Percentiles rank a stretch among this genome's conserved stretches.
Conservation (phyloP, 2,113 vertebrate genomes). For the Lepus americanus region DNA sequence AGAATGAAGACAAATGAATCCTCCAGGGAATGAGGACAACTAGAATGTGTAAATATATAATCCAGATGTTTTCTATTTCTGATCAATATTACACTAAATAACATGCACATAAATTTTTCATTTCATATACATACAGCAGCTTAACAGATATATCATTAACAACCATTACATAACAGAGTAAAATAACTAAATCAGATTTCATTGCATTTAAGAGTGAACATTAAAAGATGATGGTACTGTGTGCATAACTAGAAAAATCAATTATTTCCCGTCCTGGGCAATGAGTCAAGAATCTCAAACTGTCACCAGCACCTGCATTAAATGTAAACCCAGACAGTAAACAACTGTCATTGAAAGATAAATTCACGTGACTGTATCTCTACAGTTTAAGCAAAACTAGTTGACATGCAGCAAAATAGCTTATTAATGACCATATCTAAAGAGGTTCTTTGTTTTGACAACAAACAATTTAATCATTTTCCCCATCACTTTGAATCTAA, state of each 20-base stretch:
- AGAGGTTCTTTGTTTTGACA: conserved; percentile 74
- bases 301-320: conserved; percentile 83
- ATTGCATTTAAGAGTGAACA: conserved; percentile 68
- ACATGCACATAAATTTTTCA: conserved; percentile 55
- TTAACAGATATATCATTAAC: conserved; percentile 47
- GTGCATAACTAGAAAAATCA: conserved; percentile 70
- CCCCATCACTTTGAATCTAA: conserved; percentile 72
- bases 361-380: conserved; percentile 66
- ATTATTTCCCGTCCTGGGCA: conserved; percentile 74
- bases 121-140: conserved; percentile 15
- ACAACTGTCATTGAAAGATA: conserved; percentile 72
- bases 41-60: conserved; percentile 5
- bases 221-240: conserved; percentile 77
- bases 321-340: conserved; percentile 80
- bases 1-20: background rate
- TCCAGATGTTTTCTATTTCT: conserved; percentile 39
- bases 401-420: conserved; percentile 67
- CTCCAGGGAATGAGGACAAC: conserved; percentile 7
- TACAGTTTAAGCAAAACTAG: conserved; percentile 79
- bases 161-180: conserved; percentile 42
- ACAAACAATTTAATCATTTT: conserved; percentile 76
- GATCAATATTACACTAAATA: conserved; percentile 57
- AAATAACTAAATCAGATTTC: conserved; percentile 59
- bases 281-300: conserved; percentile 78
- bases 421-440: conserved; percentile 76